A percentile compares a stretch with the other conserved stretches of the same genome.
phyloP scores from a whole-genome alignment of 2,888 invertebrate genomes.

The Drosophila anomalipes region DNA sequence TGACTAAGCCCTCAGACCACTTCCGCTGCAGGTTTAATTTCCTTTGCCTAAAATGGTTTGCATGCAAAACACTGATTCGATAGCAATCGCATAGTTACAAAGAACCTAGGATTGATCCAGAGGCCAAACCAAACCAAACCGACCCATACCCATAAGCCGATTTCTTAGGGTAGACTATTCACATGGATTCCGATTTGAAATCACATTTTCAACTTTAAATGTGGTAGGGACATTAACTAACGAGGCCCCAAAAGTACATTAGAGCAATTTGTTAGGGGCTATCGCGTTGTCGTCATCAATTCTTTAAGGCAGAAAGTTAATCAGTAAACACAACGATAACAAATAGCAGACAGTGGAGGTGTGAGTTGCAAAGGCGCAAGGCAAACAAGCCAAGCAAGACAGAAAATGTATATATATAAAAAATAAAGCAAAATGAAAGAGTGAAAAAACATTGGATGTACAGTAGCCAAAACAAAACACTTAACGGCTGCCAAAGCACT shows the following conservation, averaged over 20 bases:
- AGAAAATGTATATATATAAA: constrained; percentile 3
- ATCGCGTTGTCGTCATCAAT: constrained; percentile 21
- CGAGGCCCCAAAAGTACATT: constrained; percentile 12
- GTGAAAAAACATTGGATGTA: background rate
- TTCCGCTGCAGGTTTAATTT: constrained; percentile 55
- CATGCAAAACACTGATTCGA: constrained; percentile 17
- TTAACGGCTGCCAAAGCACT: constrained; percentile 67
- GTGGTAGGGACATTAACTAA: background rate
- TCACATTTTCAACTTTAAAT: background rate
- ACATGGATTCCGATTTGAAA: too few relatives aligned
- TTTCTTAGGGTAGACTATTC: too few relatives aligned
- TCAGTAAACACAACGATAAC: constrained; percentile 48
- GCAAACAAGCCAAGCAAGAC: constrained; percentile 29
- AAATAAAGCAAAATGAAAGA: background rate
- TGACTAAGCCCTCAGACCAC: constrained; percentile 11
- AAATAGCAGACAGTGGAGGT: constrained; percentile 28
- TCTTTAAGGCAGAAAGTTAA: constrained; percentile 50
- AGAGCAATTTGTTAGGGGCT: constrained; percentile 36
- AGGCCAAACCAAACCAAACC: background rate
- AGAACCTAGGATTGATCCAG: background rate
- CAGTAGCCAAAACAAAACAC: constrained; percentile 66
- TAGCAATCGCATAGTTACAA: constrained; percentile 4
- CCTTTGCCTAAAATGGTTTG: constrained; percentile 31
- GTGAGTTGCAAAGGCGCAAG: constrained; percentile 10
- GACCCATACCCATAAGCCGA: too few relatives aligned